Conservation (phyloP, 2,888 invertebrate genomes). For the Chymomyza amoena region DNA sequence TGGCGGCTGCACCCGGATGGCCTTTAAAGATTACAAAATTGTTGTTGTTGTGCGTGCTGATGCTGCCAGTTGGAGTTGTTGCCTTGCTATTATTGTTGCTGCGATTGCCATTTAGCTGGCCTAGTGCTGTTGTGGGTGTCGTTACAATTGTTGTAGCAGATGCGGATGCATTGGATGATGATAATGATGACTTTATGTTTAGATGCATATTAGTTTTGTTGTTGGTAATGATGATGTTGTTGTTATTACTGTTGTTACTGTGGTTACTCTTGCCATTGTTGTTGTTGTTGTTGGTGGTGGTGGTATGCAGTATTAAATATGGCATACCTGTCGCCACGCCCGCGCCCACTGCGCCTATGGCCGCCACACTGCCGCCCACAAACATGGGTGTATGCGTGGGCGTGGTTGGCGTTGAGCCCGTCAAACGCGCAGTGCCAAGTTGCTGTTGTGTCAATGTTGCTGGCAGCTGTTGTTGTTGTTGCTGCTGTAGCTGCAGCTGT, state of each 20-base stretch:
- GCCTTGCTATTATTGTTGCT: conserved; percentile 15
- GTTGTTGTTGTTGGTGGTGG: conserved; percentile 34
- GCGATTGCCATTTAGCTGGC: conserved; percentile 39
- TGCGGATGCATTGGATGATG: conserved; percentile 16
- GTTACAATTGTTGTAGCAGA: conserved; percentile 9
- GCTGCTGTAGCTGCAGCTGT: conserved; percentile 29
- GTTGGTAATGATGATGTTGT: conserved; percentile 33
- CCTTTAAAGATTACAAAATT: background rate
- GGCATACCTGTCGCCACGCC: conserved; percentile 62
- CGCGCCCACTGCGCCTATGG: conserved; percentile 43
- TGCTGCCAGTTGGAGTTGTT: background rate
- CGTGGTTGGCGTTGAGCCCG: conserved; percentile 47
- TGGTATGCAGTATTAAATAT: conserved; percentile 60
- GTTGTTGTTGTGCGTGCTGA: background rate
- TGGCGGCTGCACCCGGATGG: background rate
- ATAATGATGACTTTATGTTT: conserved; percentile 7
- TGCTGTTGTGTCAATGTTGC: conserved; percentile 44
- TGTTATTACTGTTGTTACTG: conserved; percentile 31
- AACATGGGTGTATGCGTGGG: conserved; percentile 39
- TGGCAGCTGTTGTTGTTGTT: conserved; percentile 26
- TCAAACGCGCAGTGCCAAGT: conserved; percentile 28
- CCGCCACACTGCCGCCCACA: conserved; percentile 30
- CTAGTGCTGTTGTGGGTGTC: conserved; percentile 25
- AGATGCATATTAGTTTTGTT: conserved; percentile 11
- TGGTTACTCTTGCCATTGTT: conserved; percentile 31